Evolutionary conservation across 2,113 vertebrate species (phyloP), one percentile per base, ranked within the genome.

Genomic region (Chroicocephalus ridibundus): DNA sequence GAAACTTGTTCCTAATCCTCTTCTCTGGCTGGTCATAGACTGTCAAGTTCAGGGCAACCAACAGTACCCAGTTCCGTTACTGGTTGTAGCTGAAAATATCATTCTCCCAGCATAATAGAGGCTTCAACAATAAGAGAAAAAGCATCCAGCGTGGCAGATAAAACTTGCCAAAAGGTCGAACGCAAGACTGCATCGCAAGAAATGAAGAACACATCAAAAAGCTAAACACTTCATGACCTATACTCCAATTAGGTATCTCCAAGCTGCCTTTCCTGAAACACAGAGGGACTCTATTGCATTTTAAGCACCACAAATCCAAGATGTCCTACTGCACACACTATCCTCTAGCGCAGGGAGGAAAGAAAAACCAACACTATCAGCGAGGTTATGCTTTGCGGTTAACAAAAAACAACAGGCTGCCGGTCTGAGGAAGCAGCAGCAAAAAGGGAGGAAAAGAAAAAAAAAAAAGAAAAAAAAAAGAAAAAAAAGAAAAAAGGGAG

Each of bases 331-430:
- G 7, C 27, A 44, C 3, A 15, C 10, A 1, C 34, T 13, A 8
- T 11, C 61, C 46, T 61, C 61, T 8, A 31, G 82, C 9, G 0
- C 36, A 7, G 32, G 24, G 20, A 83, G 47, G 22, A 36, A 22
- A 36, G 29, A 34, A 61, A 3, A 4, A 7, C 19, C 49, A 36
- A 15, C 17, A 0, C 6, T 6, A 7, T 0, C 11, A 36, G 49
- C 2, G 1, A 68, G n/a, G 47, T 46, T 9, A 10, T 0, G 51
- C 49, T 61, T 15, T 29, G 42, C 2, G 26, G 31, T 11, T n/a
- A 51, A 40, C 19, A 24, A 47, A 69, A 69, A 8, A 3, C 46
- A 25, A 10, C 11, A 6, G 17, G 10, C 42, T 22, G 54, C 26
- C 5, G 5, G 10, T 5, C 26, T 5, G 10, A 36, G 61, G 55